Evolutionary conservation across 2,888 invertebrate genomes (phyloP), one percentile per base, ranked within the genome.

Genomic region (Terebella lapidaria): DNA sequence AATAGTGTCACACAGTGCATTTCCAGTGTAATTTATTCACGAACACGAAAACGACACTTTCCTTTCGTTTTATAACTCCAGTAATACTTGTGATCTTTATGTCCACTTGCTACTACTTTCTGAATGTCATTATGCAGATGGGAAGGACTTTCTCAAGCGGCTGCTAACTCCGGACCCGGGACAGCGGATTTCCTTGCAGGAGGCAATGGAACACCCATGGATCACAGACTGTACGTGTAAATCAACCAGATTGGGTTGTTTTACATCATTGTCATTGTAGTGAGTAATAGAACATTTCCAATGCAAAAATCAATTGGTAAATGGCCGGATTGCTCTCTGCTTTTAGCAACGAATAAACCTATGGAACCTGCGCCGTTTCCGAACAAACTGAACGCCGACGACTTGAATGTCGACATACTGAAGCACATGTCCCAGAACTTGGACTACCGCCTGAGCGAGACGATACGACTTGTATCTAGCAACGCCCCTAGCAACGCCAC

Each of bases 191-290:
- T 68, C 70, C 0, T 62, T 79, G 1, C 61, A 67, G 15, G 76
- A 78, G 2, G 75, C 74, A 3, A 70, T 78, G 70, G 66, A 69
- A 54, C 78, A 79, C 62, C 71, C 74, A 0, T 79, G 79, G 79
- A 62, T 78, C 15, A 68, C 71, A 4, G 73, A 74, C 62, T 70
- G 77, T 76, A 62, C 10, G 42, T n/a, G n/a, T 10, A 35, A 35
- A 35, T 35, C n/a, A n/a, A n/a, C n/a, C n/a, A n/a, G n/a, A n/a
- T n/a, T n/a, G n/a, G n/a, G n/a, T n/a, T n/a, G n/a, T n/a, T n/a
- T n/a, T n/a, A n/a, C n/a, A n/a, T n/a, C n/a, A n/a, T n/a, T n/a
- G n/a, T n/a, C n/a, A n/a, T n/a, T n/a, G n/a, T n/a, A n/a, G n/a
- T n/a, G n/a, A n/a, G n/a, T n/a, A n/a, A n/a, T n/a, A n/a, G n/a